Evolutionary conservation across 2,888 invertebrate genomes (phyloP), one percentile per base, ranked within the genome.

Genomic region (Clitarchus hookeri): DNA sequence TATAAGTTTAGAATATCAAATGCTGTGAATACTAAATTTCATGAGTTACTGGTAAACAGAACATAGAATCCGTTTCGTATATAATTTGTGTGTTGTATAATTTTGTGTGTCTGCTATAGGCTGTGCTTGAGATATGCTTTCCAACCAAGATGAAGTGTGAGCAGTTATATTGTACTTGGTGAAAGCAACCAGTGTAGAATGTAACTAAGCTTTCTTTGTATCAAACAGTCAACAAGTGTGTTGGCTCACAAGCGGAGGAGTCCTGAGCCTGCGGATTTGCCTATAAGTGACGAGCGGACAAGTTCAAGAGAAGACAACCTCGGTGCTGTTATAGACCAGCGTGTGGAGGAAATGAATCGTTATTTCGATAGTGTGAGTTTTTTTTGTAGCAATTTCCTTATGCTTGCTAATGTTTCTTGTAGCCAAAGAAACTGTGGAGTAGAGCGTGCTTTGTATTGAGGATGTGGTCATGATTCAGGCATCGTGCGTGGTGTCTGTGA

Each of bases 401-500:
- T n/a, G n/a, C 8, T 23, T 23, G 23, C 23, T 65, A 9, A 23
- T 65, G n/a, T n/a, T 65, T 65, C n/a, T 65, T 65, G 19, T 65
- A n/a, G n/a, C 2, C 65, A 65, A 65, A 65, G 8, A 16, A 8
- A 65, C 0, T n/a, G 19, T 65, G n/a, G 65, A 13, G 48, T 48
- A 16, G 65, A 23, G 16, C 8, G 65, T 65, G 19, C 13, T 19
- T 23, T 65, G n/a, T n/a, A 23, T 65, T 65, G 65, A n/a, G 8
- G 19, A 65, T 65, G 11, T 65, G 65, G n/a, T 65, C 65, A 23
- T 65, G 0, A 65, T 65, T 65, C 90, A 95, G 94, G 94, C 95
- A 90, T 96, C 96, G 0, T 97, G 96, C 96, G 93, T 96, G 90
- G 91, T 96, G 78, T 95, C 96, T 3, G 94, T 97, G 87, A 96